Evolutionary conservation across 1,140 invertebrate genomes (phyloP).

Genomic region (Ptiloglossa arizonensis): DNA sequence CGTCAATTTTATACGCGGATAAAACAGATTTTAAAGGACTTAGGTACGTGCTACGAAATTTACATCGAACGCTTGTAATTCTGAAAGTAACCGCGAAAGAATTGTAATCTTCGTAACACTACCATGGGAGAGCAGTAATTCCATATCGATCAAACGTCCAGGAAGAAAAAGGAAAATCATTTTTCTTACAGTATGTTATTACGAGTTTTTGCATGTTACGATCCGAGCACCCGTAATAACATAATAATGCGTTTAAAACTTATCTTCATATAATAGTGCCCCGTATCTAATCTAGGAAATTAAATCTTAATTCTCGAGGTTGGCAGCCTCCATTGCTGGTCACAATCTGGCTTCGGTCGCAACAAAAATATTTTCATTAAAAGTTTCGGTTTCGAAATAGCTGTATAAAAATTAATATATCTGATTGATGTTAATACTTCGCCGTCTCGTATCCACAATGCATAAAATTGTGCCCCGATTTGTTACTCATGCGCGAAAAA

Average conservation of each 20-base stretch:
- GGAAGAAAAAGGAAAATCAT: background rate
- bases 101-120: background rate
- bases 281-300: constrained; percentile 25
- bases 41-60: background rate
- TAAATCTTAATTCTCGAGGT: constrained; percentile 36
- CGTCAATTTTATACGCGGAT: too few relatives aligned
- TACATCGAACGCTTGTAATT: background rate
- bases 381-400: background rate
- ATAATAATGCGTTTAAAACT: constrained; percentile 41
- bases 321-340: background rate
- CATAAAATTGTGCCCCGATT: background rate
- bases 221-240: constrained; percentile 37
- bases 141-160: constrained; percentile 5
- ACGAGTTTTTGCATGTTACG: constrained; percentile 17
- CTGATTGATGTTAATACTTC: background rate
- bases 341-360: background rate
- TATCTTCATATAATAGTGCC: constrained; percentile 38
- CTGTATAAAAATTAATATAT: background rate
- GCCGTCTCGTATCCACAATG: background rate
- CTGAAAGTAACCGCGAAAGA: background rate
- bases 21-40: too few relatives aligned
- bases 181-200: constrained; percentile 3
- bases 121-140: background rate
- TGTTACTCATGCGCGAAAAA: background rate
- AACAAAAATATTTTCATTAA: constrained; percentile 11